Evolutionary conservation across 2,888 invertebrate genomes (phyloP), one percentile per base, ranked within the genome.

Genomic region (Lepidochitona cinerea): DNA sequence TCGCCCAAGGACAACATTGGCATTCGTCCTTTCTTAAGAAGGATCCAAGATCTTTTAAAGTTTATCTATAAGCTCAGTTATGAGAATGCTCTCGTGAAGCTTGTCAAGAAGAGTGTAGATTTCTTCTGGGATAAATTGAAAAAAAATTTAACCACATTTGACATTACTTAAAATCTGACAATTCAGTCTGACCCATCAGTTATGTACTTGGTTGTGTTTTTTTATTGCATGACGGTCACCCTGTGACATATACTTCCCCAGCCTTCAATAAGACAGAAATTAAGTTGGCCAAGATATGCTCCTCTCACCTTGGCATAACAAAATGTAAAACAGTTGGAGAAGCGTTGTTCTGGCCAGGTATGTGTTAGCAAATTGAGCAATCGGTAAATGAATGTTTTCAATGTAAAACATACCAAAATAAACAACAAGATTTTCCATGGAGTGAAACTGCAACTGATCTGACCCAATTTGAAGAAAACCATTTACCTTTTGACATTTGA

Each of bases 1-100:
- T 70, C 59, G 33, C 80, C 81, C 36, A 29, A 37, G 41, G 79
- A 80, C 64, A 79, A 80, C 59, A 73, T 79, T 59, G 80, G 78
- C 5, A 70, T 80, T 0, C 32, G 79, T 18, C 53, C 79, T 59
- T 73, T 81, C 12, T 54, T 83, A 36, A 80, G 81, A 49, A 29
- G 81, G 12, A 76, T 82, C 6, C 78, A 77, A 54, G 81, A 75
- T 69, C 69, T 81, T 12, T 65, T 75, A 12, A 79, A 76, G 67
- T 82, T 79, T 70, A 75, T 83, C 35, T 78, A 79, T 9, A 76
- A 81, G 54, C 59, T 80, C 7, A 80, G 82, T 65, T 41, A 77
- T 32, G 37, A 73, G 9, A 80, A 78, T 29, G 75, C 76, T 12
- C 79, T 2, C 49, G 79, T 32, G 52, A 29, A 18, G 72, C n/a